Conservation (phyloP, 2,113 vertebrate species). For the Mustelus asterias region DNA sequence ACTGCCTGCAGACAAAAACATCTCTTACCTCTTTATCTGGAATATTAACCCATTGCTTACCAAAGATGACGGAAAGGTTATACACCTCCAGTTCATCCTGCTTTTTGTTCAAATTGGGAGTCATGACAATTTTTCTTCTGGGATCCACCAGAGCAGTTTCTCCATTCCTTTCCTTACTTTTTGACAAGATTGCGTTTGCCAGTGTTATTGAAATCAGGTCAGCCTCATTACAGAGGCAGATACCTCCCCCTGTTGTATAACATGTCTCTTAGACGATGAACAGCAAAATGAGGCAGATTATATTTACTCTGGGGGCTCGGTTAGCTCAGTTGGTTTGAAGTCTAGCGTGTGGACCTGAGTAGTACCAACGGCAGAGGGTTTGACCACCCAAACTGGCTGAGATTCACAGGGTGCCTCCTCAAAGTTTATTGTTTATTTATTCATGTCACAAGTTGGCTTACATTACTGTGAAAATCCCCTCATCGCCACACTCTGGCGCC, state of each 20-base stretch:
- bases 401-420: not conserved
- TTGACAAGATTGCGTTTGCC: not conserved
- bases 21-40: not conserved
- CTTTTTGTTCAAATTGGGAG: not conserved
- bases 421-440: no score
- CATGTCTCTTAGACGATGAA: not conserved
- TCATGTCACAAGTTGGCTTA: no score
- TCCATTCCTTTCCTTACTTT: not conserved
- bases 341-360: not conserved
- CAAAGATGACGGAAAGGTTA: not conserved
- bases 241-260: not conserved
- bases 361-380: not conserved
- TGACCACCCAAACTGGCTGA: not conserved
- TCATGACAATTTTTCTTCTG: not conserved
- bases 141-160: not conserved
- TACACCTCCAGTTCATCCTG: not conserved
- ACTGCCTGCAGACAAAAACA: not conserved
- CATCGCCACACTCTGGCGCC: no score
- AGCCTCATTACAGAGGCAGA: not conserved
- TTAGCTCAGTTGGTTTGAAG: not conserved
- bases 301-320: not conserved
- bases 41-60: not conserved
- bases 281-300: not conserved
- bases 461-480: no score
- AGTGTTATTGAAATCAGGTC: not conserved